Evolutionary conservation across 2,797 vertebrate species (phyloP).

Genomic region (Fundulus diaphanus): DNA sequence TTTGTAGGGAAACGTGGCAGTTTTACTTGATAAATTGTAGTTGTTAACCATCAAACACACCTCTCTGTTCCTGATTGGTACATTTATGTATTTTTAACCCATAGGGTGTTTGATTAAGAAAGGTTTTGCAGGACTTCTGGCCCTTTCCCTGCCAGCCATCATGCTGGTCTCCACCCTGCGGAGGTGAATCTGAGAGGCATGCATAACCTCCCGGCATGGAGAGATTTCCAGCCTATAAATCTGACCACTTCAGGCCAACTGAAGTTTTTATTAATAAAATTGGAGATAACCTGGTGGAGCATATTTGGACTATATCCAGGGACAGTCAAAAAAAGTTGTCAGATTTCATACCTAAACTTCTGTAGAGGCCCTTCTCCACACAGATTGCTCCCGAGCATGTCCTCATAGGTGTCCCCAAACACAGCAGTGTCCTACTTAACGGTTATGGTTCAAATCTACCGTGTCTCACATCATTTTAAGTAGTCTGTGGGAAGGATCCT

Average conservation of each 20-base stretch:
- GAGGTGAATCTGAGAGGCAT: slow-evolving; percentile 74
- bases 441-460: neutral
- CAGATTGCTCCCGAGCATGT: neutral
- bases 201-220: slow-evolving; percentile 69
- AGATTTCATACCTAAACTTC: slow-evolving; percentile 16
- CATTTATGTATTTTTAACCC: slow-evolving; percentile 44
- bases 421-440: neutral
- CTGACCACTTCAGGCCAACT: slow-evolving; percentile 62
- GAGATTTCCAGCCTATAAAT: slow-evolving; percentile 74
- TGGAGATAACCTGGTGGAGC: slow-evolving; percentile 28
- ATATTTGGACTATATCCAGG: slow-evolving; percentile 27
- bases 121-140: slow-evolving; percentile 64
- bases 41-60: slow-evolving; percentile 11
- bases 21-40: slow-evolving; percentile 1
- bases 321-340: slow-evolving; percentile 19
- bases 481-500: slow-evolving; percentile 32
- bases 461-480: neutral
- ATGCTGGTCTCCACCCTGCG: slow-evolving; percentile 67
- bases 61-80: neutral
- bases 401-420: neutral
- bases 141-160: slow-evolving; percentile 69
- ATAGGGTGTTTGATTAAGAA: slow-evolving; percentile 44
- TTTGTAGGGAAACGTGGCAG: neutral
- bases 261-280: slow-evolving; percentile 48
- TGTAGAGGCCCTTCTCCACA: neutral